A percentile compares a stretch with the other conserved stretches of the same genome.
Evolutionary conservation across 2,113 vertebrate genomes (phyloP).

Genomic region (Mixornis gularis): DNA sequence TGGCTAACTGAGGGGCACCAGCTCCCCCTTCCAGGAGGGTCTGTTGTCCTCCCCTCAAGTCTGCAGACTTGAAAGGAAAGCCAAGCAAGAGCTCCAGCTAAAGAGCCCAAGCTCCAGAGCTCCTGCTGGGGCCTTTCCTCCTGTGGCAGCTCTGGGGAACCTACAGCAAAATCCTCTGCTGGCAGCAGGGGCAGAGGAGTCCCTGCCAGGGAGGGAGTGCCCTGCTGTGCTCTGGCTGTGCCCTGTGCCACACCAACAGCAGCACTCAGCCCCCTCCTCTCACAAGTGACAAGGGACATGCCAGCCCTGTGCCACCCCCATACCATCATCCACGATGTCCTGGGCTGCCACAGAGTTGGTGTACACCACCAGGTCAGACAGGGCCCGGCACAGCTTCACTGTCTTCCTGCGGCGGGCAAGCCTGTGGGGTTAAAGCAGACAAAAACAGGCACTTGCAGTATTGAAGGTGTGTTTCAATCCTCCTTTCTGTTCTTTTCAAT

Average conservation of each 20-base stretch:
- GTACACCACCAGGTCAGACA: conserved; percentile 92
- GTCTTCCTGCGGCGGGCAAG: conserved; percentile 86
- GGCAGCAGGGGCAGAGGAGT: neutral
- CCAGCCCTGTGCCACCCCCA: neutral
- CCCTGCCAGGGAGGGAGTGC: neutral
- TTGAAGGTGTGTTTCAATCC: neutral
- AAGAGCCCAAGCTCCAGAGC: neutral
- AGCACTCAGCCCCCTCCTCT: neutral
- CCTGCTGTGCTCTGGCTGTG: neutral
- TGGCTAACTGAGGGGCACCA: neutral
- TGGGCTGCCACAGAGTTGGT: conserved; percentile 93
- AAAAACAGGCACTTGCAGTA: fast-evolving
- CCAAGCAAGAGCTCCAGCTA: neutral
- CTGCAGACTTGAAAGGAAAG: neutral
- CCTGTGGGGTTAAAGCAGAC: conserved; percentile 48
- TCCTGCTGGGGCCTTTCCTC: neutral
- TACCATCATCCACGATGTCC: conserved; percentile 92
- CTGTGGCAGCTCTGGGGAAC: neutral
- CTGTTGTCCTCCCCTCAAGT: neutral
- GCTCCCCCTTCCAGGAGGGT: neutral
- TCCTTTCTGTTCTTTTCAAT: neutral
- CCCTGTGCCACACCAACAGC: neutral
- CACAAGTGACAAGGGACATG: no score
- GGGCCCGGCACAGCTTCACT: conserved; percentile 91
- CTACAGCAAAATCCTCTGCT: neutral